Evolutionary conservation across 2,888 invertebrate species (phyloP).

Genomic region (Eupithecia vulgata): DNA sequence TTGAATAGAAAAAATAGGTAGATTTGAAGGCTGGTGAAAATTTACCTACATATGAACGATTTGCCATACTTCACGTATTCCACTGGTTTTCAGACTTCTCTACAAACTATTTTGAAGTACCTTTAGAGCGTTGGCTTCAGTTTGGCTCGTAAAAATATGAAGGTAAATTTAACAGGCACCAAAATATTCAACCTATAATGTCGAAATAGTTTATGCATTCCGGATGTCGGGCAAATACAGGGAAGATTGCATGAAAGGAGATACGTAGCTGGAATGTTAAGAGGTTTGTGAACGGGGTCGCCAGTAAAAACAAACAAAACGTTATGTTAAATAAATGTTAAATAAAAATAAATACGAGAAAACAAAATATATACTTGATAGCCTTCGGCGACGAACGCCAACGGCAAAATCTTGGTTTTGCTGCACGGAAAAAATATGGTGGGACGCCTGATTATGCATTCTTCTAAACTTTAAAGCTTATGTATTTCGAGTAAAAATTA

Average conservation of each 20-base stretch:
- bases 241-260: slow-evolving; percentile 45
- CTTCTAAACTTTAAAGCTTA: neutral
- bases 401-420: neutral
- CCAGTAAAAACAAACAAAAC: slow-evolving; percentile 33
- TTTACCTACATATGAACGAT: neutral
- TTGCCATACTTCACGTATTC: neutral
- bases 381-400: neutral
- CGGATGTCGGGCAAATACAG: slow-evolving; percentile 42
- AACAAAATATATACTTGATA: neutral
- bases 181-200: slow-evolving; percentile 43
- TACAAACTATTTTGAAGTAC: slow-evolving; percentile 20
- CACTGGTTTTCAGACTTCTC: neutral
- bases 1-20: neutral
- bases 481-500: neutral
- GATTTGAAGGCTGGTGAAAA: neutral
- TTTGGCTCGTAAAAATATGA: slow-evolving; percentile 28
- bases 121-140: slow-evolving; percentile 20
- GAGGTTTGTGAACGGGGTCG: slow-evolving; percentile 40
- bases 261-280: slow-evolving; percentile 41
- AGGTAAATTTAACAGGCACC: slow-evolving; percentile 24
- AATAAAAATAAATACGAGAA: neutral
- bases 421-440: neutral
- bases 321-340: neutral
- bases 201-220: slow-evolving; percentile 47
- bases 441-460: neutral